Evolutionary conservation across 30 jellyfish, hydroid and myxozoan species (phyloP), one percentile per base, ranked within the genome.

Genomic region (Aurelia sp.): DNA sequence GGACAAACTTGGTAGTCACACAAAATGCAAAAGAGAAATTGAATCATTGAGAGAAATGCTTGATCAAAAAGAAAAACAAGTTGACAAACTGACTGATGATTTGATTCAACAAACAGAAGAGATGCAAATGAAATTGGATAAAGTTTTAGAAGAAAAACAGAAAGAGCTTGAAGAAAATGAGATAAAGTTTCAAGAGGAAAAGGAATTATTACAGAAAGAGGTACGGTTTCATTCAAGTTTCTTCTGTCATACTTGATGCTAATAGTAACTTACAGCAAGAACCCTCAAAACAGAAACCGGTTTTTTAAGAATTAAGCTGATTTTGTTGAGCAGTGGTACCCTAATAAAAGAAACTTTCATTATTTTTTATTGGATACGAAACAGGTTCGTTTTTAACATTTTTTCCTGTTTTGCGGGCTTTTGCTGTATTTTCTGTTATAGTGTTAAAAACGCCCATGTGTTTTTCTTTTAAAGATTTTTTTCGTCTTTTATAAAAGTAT

Each of bases 1-100:
- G 40, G 86, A 71, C 20, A 84, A 84, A 52, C 27, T 41, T 17
- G 93, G 93, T 4, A 84, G 74, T 31, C 93, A 84, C 57, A 65
- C 20, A 35, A 76, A 84, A 73, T 84, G 93, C 55, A 84, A 84
- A 12, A 51, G 48, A 18, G 93, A 84, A 62, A 62, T 84, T 8
- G 93, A 84, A 1, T 11, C 18, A 13, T 53, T 84, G 87, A 84
- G 64, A 50, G 88, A 65, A 53, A 41, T 70, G 13, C 22, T 86
- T 72, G 60, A n/a, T 19, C 62, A 19, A 70, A 86, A 75, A 65
- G 95, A 86, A 50, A 59, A 21, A 17, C 66, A 84, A 61, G n/a
- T 84, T 21, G 84, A 64, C 9, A 50, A 37, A 17, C 20, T 82
- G 44, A 66, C 53, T 3, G 30, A 9, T 62, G 97, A 89, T 27